Conservation (phyloP, 2,113 vertebrate genomes). For the Noctilio leporinus region DNA sequence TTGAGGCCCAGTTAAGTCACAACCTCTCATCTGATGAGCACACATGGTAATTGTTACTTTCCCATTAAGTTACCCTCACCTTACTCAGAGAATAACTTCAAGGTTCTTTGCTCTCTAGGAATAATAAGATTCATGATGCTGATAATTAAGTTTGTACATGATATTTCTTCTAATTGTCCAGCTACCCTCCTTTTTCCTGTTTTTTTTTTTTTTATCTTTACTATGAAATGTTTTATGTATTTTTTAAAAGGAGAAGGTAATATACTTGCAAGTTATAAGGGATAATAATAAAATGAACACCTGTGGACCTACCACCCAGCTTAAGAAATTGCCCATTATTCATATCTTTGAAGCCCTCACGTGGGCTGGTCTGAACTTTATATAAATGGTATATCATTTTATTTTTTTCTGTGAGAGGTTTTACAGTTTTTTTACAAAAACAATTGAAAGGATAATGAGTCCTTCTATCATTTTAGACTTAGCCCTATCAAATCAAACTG, state of each 20-base stretch:
- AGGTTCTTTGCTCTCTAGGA: not conserved
- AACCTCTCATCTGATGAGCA: not conserved
- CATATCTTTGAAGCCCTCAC: constrained; percentile 37
- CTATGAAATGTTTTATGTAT: constrained; percentile 31
- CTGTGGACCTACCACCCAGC: constrained; percentile 8
- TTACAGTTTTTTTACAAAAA: constrained; percentile 22
- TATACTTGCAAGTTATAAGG: constrained; percentile 50
- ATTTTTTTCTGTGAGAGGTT: constrained; percentile 26
- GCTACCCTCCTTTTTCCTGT: not conserved
- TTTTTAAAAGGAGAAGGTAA: constrained; percentile 44
- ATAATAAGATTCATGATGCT: constrained; percentile 39
- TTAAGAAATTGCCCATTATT: constrained; percentile 17
- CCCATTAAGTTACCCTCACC: not conserved
- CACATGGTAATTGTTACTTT: constrained; percentile 30
- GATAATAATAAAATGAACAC: constrained; percentile 55
- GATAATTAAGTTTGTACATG: not conserved
- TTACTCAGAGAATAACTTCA: not conserved
- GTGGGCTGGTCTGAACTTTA: constrained; percentile 28
- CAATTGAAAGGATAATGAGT: constrained; percentile 7
- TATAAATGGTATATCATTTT: not conserved
- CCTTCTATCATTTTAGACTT: constrained; percentile 17
- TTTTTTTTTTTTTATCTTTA: constrained; percentile 28
- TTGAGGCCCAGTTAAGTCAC: not conserved
- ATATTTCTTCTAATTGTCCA: not conserved
- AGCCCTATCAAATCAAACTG: not conserved